A percentile compares a stretch with the other conserved stretches of the same genome.
Conservation (phyloP, 1,140 invertebrate genomes). For the Meloidogyne exigua region DNA sequence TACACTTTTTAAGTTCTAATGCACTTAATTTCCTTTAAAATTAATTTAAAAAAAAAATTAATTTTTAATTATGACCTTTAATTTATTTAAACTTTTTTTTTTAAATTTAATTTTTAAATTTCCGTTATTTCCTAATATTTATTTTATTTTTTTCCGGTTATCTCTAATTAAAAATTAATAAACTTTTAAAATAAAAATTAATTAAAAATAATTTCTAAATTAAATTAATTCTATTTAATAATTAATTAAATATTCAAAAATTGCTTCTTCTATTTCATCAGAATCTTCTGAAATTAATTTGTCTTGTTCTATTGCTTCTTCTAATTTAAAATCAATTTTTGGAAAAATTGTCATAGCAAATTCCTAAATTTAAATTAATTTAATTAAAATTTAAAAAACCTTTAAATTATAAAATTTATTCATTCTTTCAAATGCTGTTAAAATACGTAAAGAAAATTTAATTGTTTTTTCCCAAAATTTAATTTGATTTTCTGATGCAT, state of each 20-base stretch:
- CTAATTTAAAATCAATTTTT: not conserved
- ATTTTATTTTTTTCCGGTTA: too few relatives aligned
- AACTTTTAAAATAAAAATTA: too few relatives aligned
- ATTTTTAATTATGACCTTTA: not conserved
- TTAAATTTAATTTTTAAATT: not conserved
- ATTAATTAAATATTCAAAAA: not conserved
- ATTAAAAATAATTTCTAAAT: too few relatives aligned
- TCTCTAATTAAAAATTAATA: too few relatives aligned
- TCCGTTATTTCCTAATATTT: too few relatives aligned
- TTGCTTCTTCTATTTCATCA: not conserved
- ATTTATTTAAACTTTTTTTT: not conserved
- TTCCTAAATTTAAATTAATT: not conserved
- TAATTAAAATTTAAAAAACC: not conserved
- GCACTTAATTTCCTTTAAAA: not conserved
- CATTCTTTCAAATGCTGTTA: not conserved
- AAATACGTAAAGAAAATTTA: not conserved
- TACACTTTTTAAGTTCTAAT: not conserved
- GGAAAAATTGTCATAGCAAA: not conserved
- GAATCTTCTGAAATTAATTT: not conserved
- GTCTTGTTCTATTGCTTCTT: not conserved
- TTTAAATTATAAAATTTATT: conserved; percentile 1
- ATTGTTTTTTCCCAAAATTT: not conserved
- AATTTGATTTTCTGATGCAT: not conserved
- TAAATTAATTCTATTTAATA: not conserved
- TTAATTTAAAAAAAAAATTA: too few relatives aligned